Percentiles rank a stretch among this genome's conserved stretches.
phyloP scores from a whole-genome alignment of 2,797 vertebrate genomes.

The Xiphorhynchus erythropygius region DNA sequence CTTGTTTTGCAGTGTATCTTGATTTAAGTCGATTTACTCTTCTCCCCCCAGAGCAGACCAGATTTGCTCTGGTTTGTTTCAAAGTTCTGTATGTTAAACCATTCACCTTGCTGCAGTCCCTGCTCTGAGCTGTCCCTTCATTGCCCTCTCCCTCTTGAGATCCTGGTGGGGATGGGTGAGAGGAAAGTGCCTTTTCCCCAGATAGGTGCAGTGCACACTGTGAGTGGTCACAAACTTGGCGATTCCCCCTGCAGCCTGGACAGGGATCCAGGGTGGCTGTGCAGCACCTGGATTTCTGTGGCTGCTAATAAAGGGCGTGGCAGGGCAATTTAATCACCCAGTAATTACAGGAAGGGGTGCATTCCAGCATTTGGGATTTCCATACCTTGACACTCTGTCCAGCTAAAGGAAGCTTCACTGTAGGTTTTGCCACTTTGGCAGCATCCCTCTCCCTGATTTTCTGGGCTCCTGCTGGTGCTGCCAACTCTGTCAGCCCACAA shows the following conservation, averaged over 20 bases:
- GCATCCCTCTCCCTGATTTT: not conserved
- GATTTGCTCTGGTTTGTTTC: not conserved
- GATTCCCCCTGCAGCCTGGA: not conserved
- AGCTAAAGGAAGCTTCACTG: not conserved
- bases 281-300: not conserved
- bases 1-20: not conserved
- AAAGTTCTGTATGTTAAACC: not conserved
- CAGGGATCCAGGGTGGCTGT: not conserved
- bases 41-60: not conserved
- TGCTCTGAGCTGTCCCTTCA: not conserved
- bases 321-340: not conserved
- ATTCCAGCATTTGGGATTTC: not conserved
- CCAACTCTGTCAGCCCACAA: not conserved
- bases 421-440: not conserved
- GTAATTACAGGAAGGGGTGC: not conserved
- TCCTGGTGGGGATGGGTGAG: not conserved
- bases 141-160: not conserved
- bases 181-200: not conserved
- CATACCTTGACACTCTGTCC: not conserved
- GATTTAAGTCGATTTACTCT: not conserved
- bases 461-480: not conserved
- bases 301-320: not conserved
- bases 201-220: not conserved
- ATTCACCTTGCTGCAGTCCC: not conserved
- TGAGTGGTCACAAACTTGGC: not conserved